Evolutionary conservation across 2,888 invertebrate species (phyloP), one percentile per base, ranked within the genome.

Genomic region (Xestobium rufovillosum): DNA sequence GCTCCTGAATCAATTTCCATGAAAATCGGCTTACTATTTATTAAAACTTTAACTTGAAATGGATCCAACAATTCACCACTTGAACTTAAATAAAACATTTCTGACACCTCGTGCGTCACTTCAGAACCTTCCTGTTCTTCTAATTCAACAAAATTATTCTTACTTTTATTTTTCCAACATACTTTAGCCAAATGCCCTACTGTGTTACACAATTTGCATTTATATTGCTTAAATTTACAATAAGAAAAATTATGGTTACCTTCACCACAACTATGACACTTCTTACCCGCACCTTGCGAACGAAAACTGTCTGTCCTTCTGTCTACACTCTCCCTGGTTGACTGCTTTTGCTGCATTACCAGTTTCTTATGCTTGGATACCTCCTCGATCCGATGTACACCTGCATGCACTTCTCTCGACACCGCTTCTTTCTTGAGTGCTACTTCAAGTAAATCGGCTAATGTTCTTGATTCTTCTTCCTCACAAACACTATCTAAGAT

Each of bases 401-500:
- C 15, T 23, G 15, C 6, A 33, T 3, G 3, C n/a, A 23, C 23
- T n/a, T 23, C 23, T n/a, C 8, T 8, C 23, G 23, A 8, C 23
- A 28, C 16, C 12, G 39, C 43, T 25, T 41, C 39, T 30, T 36
- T 43, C 14, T 26, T 31, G 10, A 41, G 14, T 3, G 41, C 39
- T 3, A 41, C 17, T 25, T 45, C 39, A 6, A 43, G 15, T 10
- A 41, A 6, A 8, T 23, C 34, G 4, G 31, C 36, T 13, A 43
- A 10, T n/a, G 17, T 4, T 8, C 10, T 37, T 8, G n/a, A 26
- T 8, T 26, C 13, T 4, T 40, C 31, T 28, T 42, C 48, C 40
- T 51, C 45, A 28, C 42, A 49, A 6, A 46, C 11, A 36, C 42
- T 36, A 31, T 49, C 50, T 25, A 39, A 27, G 4, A 51, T 34